phyloP scores from a whole-genome alignment of 2,888 invertebrate species.

The Netelia virgata region DNA sequence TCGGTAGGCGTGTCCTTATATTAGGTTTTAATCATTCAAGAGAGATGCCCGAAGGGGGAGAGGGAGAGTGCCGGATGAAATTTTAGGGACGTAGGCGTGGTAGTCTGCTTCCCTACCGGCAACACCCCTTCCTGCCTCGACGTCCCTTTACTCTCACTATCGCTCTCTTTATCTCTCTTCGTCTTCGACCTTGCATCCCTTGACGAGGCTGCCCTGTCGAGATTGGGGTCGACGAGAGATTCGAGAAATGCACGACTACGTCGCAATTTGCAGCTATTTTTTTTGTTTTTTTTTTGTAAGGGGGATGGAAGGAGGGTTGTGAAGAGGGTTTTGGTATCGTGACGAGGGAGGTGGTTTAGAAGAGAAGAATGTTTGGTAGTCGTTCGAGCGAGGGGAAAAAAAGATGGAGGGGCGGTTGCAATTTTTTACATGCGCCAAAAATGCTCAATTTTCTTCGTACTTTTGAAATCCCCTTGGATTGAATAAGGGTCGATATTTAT shows the following conservation, averaged over 20 bases:
- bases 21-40: constrained; percentile 85
- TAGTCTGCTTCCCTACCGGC: constrained; percentile 84
- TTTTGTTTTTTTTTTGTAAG: not conserved
- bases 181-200: constrained; percentile 58
- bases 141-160: constrained; percentile 72
- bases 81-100: constrained; percentile 84
- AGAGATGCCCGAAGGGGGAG: constrained; percentile 42
- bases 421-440: constrained; percentile 27
- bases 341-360: not conserved
- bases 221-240: constrained; percentile 25
- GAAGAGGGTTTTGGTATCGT: not conserved
- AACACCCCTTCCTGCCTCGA: constrained; percentile 82
- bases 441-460: not conserved
- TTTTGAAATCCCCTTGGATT: not conserved
- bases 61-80: constrained; percentile 77
- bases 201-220: not conserved
- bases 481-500: no score
- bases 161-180: no score
- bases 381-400: constrained; percentile 3
- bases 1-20: constrained; percentile 83
- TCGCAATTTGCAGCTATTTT: not conserved
- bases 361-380: not conserved
- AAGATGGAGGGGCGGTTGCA: not conserved
- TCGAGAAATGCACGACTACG: constrained; percentile 22
- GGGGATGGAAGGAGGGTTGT: not conserved